phyloP scores from a whole-genome alignment of 1,140 invertebrate genomes.

The Cherax destructor region DNA sequence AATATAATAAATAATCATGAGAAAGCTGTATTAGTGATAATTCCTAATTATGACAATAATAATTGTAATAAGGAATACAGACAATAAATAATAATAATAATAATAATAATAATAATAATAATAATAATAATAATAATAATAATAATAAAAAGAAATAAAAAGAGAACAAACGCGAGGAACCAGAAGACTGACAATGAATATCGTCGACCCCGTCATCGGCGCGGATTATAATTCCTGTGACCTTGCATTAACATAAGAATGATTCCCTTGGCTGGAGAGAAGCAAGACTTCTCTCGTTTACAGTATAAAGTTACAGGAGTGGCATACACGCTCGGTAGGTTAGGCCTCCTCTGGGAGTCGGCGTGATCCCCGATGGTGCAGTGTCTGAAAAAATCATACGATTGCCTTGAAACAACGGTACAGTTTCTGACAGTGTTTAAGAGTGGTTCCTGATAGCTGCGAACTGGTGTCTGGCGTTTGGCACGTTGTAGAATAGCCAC shows the following conservation, averaged over 20 bases:
- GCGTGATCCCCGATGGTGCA: no score
- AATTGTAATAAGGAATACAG: no score
- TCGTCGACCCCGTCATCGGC: background rate
- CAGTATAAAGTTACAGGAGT: conserved; percentile 45
- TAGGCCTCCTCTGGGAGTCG: background rate
- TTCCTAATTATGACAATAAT: no score
- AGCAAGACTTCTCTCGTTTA: conserved; percentile 15
- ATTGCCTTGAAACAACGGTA: background rate
- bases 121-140: no score
- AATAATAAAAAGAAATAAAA: no score
- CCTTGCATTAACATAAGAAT: background rate
- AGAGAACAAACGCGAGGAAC: no score
- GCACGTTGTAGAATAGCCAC: background rate
- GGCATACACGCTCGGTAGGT: conserved; percentile 26
- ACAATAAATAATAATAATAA: no score
- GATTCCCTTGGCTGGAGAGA: conserved; percentile 15
- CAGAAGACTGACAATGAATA: background rate
- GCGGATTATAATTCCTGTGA: background rate
- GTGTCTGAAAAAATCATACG: no score
- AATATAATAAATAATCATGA: no score
- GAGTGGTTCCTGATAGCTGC: background rate
- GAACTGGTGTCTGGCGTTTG: background rate
- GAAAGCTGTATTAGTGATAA: no score
- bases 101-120: no score
- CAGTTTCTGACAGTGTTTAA: background rate